Base-by-base conservation (phyloP, 2,113 vertebrate species). In the Rhodinocichla rosea region DNA sequence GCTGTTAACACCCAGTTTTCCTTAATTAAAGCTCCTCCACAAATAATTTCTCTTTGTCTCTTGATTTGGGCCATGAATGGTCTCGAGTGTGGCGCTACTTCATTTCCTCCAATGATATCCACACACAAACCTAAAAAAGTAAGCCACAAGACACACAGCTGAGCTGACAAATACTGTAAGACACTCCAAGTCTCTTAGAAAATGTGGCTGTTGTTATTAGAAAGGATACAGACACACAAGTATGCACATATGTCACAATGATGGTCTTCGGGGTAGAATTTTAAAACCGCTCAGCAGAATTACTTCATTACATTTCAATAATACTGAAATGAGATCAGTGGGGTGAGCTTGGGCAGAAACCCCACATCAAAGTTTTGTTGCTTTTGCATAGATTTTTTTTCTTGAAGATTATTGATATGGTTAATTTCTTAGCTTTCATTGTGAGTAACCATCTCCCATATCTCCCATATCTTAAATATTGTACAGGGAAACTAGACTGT, bases 1-100 rank as follows among this genome's bases (percentile, higher is more conserved):
- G 98, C 98, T 53, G 98, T 98, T 95, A 98, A 85, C 8, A 98
- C 97, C 98, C 98, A 98, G 37, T 95, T n/a, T 50, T 67, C 4
- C 45, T 91, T 95, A 78, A 98, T 97, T 95, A 98, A 88, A 78
- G 95, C 93, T 24, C 98, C 98, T 62, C 95, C 97, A 81, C 98
- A 98, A 10, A 33, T 0, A 23, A 1, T 9, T 9, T 0, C 1
- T 0, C 3, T 1, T 52, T 0, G 0, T 15, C 1, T 9, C 0
- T 3, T 4, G 65, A 98, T 87, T 26, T 95, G 83, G 53, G 78
- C 97, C 98, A 98, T 98, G 56, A 97, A 98, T 19, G 98, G 98
- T 95, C 95, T 98, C 0, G 98, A 98, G 64, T 98, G 98, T 64
- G 97, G 96, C 75, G 0, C 2, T 19, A 97, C 97, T 93, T 91